Conservation (phyloP, 2,888 invertebrate species). For the Heterodera filipjevi region DNA sequence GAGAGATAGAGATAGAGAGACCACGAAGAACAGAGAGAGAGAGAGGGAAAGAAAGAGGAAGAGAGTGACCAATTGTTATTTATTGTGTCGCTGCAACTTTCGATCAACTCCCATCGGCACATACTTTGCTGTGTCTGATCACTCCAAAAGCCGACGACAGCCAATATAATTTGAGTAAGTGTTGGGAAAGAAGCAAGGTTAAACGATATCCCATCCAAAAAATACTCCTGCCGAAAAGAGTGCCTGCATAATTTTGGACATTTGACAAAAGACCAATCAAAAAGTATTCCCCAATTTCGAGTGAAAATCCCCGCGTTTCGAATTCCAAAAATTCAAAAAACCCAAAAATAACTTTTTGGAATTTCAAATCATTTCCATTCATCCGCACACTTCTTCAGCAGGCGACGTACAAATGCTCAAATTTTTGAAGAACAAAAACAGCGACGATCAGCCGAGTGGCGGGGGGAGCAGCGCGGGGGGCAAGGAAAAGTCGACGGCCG, state of each 20-base stretch:
- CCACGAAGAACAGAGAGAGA: no score
- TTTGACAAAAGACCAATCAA: background rate
- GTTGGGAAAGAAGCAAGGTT: background rate
- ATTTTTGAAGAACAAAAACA: constrained; percentile 55
- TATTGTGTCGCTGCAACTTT: background rate
- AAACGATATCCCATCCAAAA: no score
- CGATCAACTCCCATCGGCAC: background rate
- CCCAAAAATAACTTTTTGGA: background rate
- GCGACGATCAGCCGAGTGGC: constrained; percentile 49
- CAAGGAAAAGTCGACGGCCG: constrained; percentile 41
- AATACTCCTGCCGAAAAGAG: no score
- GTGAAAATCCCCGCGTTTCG: background rate
- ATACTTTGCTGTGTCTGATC: background rate
- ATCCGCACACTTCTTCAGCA: background rate
- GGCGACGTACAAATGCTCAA: constrained; percentile 52
- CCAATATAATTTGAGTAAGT: background rate
- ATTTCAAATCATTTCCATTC: background rate
- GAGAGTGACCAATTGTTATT: background rate
- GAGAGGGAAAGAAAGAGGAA: no score
- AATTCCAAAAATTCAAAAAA: background rate
- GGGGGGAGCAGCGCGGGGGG: constrained; percentile 45
- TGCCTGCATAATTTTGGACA: background rate
- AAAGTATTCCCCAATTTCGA: background rate
- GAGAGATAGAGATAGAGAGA: background rate
- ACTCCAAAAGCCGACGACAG: background rate